Base-by-base conservation (phyloP, 2,797 vertebrate species). In the Fratercula arctica region DNA sequence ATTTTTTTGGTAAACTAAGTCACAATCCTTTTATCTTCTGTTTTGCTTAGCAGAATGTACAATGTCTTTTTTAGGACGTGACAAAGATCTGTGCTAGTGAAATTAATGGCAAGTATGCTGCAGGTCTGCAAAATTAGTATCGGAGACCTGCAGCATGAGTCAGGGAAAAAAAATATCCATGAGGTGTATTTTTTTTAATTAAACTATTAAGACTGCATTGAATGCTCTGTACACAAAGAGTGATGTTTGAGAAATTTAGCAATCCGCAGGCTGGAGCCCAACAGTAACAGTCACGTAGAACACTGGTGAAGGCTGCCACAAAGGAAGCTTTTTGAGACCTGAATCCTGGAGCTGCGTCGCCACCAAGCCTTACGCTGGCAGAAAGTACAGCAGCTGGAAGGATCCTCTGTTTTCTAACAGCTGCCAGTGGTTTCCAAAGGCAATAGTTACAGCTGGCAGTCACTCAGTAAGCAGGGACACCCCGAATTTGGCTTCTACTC, bases 251-350 rank as follows among this genome's bases (percentile, higher is more conserved):
- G n/a, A 51, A 74, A 79, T 77, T 46, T 31, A 74, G 51, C 89
- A 84, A 51, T 70, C 41, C 43, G 20, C 64, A 64, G 73, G 48
- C 76, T 79, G 18, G 33, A 94, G 53, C 48, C 83, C 63, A 59
- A 29, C 41, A 56, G 73, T n/a, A 90, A 16, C 48, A 63, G 73
- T 25, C 33, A 16, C 61, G 48, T 57, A 39, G 70, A 66, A 53
- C 46, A 53, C 64, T 23, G 57, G 35, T 31, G 50, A 51, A 63
- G n/a, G 35, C 57, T 78, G 68, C 11, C 11, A 45, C 46, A 37
- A 85, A 84, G 37, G 37, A 88, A 66, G 25, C 31, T 83, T 87
- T 59, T 67, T 48, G 90, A 69, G 59, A 69, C n/a, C 48, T 76
- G 69, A 60, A 26, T 75, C 31, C 41, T 82, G 70, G 74, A 63